Base-by-base conservation (phyloP, 2,888 invertebrate species). In the Drosophila falleni region DNA sequence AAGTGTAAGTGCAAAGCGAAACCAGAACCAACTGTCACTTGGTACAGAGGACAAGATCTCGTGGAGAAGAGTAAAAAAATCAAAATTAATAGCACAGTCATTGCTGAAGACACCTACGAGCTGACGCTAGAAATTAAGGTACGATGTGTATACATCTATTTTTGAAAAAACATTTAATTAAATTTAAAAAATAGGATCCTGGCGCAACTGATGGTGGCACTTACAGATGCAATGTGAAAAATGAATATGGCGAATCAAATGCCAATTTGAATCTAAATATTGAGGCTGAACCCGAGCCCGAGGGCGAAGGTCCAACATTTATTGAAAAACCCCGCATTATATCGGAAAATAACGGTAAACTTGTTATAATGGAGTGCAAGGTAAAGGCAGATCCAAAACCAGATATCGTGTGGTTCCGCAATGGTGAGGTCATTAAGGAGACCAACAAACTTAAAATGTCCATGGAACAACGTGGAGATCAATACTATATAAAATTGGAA, bases 211-310 rank as follows among this genome's bases (percentile, higher is more conserved):
- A 98, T 91, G 97, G 97, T 71, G 97, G 97, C 42, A 95, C 96
- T 41, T 98, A 97, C 93, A 96, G 98, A 91, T 98, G 99, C 93
- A 97, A 98, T 92, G 97, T 98, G 71, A 96, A 96, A 93, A 99
- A 98, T 92, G 97, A 98, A 93, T 97, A 95, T 92, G 99, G 99
- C 73, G 99, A 99, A 94, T 97, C 98, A 89, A 98, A 98, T 93
- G 98, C 98, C 73, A 98, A 98, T 93, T 94, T 99, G 59, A 98
- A 98, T 90, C 94, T 99, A 65, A 99, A 99, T 92, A 98, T 99
- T 92, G 98, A 98, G 94, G 98, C 99, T 89, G 97, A 97, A 93
- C 96, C 97, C n/a, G 97, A 97, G 93, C 97, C 96, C 0, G 97
- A 97, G 93, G 97, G 97, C 51, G 97, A 97, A 91, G 97, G 98